Base-by-base conservation (phyloP, 53 echinoderm and acorn worm genomes). In the Holothuria leucospilota region DNA sequence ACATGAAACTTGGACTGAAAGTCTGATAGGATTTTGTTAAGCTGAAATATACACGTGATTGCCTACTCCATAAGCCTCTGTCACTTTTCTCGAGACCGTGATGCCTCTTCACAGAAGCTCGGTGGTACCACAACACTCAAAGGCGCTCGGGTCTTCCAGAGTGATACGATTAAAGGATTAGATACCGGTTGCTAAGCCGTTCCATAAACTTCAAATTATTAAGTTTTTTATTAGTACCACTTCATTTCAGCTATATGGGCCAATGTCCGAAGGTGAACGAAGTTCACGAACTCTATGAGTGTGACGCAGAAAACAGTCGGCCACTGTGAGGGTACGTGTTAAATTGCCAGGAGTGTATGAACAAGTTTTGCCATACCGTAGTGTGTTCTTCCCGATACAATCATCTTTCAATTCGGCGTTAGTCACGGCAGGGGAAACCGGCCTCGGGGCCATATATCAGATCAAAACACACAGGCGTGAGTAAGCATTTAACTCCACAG, bases 161-260 rank as follows among this genome's bases (percentile, higher is more conserved):
- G 6, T 81, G 81, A 81, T 59, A 60, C 59, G 81, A 81, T 81
- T 81, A 81, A 30, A 81, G 81, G 81, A 52, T 81, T 81, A 81
- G 52, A 39, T 34, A 30, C 81, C 30, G 62, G 60, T 81, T 81
- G 60, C 81, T 81, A 62, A 81, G 81, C 81, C 39, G 62, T 81
- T 81, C 62, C 81, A 81, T 81, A 81, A 81, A 81, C 81, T 75
- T 75, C 75, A 75, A 75, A 75, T 75, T 75, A 75, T 75, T 75
- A 75, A 75, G 51, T 75, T 75, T 75, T 39, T 49, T 52, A 75
- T 25, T 51, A 75, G 75, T 52, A 75, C n/a, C 75, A 75, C 75
- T 75, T 75, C 51, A 52, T 26, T 51, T 49, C 51, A 27, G 51
- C 49, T 75, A 75, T 75, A 75, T 75, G 75, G 75, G 75, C 75